Evolutionary conservation across 2,113 vertebrate genomes (phyloP), one percentile per base, ranked within the genome.

Genomic region (Triplophysa tibetana): DNA sequence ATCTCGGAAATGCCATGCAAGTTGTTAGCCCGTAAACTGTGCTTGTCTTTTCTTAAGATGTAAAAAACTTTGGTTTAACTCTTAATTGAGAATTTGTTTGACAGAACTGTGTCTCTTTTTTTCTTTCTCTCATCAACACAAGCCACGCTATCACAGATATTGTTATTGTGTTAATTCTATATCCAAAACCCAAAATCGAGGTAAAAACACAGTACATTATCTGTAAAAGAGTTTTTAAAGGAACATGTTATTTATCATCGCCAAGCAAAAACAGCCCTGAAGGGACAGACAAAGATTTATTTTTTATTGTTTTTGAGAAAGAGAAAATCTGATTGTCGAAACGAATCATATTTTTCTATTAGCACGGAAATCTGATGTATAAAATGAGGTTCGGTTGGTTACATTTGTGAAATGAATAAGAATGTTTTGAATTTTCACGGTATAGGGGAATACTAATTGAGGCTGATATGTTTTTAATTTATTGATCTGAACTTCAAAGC

Each of bases 301-400:
- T 88, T n/a, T 89, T 89, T 87, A 81, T 88, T 83, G 23, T 85
- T 84, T 88, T 81, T 81, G 74, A 84, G 77, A 85, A 87, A 87
- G 75, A 75, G 75, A 84, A 82, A 66, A 70, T 17, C 65, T 81
- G 72, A 63, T 81, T 82, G 74, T 83, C 72, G 52, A 83, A 75
- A 88, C 80, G 84, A 78, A 80, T 78, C 67, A 81, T 90, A 89
- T 92, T 90, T 92, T 91, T 92, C 88, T 91, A 89, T 75, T 67
- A 56, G 78, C 84, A 87, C 77, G 78, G 75, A 82, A 84, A 88
- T 83, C 86, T 75, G 73, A 84, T 78, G 74, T 84, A 81, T 82
- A 82, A 79, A 84, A 81, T 62, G 19, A 81, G 24, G 60, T 82
- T 75, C 77, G 78, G 84, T 81, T 76, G 19, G 66, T 50, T 81